A percentile compares a stretch with the other conserved stretches of the same genome.
These are phyloP conservation scores for Papilio xuthus DNA, from an alignment of 1,140 invertebrate genomes.

Conservation along the genomic window DNA sequence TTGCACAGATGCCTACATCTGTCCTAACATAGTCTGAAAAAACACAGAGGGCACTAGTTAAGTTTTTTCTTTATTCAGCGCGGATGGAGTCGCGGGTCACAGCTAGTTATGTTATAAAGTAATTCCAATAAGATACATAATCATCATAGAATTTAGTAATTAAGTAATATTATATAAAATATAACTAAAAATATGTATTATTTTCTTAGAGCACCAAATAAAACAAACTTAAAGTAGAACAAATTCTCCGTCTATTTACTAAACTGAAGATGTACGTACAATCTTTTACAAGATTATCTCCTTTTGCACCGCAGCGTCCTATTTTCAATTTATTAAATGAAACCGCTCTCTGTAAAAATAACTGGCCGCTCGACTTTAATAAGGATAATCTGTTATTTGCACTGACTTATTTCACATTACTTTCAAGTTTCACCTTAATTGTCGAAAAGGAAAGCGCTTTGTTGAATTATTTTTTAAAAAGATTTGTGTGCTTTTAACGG, in stretches of 20 bases:
- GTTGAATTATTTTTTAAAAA: not conserved
- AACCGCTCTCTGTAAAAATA: constrained; percentile 31
- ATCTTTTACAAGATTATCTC: constrained; percentile 31
- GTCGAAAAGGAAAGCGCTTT: constrained; percentile 11
- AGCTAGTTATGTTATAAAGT: no score
- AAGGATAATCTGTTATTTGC: constrained; percentile 37
- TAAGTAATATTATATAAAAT: no score
- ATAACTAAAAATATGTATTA: not conserved
- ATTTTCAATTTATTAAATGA: constrained; percentile 34
- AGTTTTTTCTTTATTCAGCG: no score
- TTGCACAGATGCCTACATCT: no score
- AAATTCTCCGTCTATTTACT: constrained; percentile 13
- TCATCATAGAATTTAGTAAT: no score
- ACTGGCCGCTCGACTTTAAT: constrained; percentile 29
- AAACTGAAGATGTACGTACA: constrained; percentile 10
- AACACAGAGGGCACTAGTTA: no score
- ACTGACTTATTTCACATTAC: constrained; percentile 33
- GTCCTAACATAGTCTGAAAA: no score
- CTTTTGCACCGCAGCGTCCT: constrained; percentile 26
- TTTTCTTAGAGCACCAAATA: not conserved
- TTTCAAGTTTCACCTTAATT: constrained; percentile 24
- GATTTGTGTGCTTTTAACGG: not conserved
- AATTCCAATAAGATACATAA: no score
- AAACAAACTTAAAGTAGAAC: not conserved
- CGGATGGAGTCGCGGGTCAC: no score